Base-by-base conservation (phyloP, 2,113 vertebrate species). In the Meles meles region DNA sequence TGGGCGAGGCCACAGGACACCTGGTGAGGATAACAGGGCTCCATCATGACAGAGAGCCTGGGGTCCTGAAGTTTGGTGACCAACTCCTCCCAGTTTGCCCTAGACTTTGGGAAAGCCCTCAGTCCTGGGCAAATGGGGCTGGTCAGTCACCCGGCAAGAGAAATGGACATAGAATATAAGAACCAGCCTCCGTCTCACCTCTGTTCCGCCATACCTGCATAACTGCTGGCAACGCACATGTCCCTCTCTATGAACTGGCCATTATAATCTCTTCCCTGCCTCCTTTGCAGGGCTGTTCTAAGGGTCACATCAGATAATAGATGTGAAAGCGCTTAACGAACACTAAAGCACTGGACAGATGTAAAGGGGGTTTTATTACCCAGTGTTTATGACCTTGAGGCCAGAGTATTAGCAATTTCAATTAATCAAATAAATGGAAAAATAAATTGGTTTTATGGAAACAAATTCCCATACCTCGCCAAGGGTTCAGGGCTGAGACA, bases 391-490 rank as follows among this genome's bases (percentile, higher is more conserved):
- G 95, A 96, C 93, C 98, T 8, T 6, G 87, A 97, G 93, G 88
- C 93, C 90, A 95, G 37, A 90, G 84, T 88, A 97, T 96, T 96
- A 96, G 97, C 94, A 92, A 97, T 97, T 98, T 96, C 95, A 97
- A 97, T 98, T 98, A 97, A 98, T 98, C 96, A 97, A 94, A 97
- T 90, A 97, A 97, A 98, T 98, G 94, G 93, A 97, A 98, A 98
- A 97, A 96, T 98, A 96, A 97, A 98, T 98, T 97, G 97, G 84
- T 96, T 98, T 98, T 96, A 96, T 97, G 96, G 93, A 93, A 96
- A 94, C 85, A 11, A 84, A 96, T 93, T 94, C 88, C 85, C 10
- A 3, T 6, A 77, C 77, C 87, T 76, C 72, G 82, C 81, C 49
- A 85, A 98, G 93, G 87, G 90, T 95, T 98, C 90, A 95, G 59